Conservation (phyloP, 2,113 vertebrate genomes). For the Gobius niger region DNA sequence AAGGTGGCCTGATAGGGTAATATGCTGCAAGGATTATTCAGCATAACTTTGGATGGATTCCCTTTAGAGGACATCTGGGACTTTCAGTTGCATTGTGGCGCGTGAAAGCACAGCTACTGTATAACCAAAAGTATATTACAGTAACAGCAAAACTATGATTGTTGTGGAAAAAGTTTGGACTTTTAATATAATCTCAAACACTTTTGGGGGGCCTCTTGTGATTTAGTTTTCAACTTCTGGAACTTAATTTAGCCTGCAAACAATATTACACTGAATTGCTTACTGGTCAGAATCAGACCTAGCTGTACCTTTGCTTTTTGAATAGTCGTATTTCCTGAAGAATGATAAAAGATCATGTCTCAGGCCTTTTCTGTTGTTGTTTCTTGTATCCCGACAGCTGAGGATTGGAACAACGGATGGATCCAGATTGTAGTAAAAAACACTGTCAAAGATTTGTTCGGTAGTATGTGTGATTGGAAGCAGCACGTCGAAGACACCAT, state of each 20-base stretch:
- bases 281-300: slow-evolving; percentile 28
- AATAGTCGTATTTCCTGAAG: slow-evolving; percentile 20
- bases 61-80: slow-evolving; percentile 7
- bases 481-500: not conserved
- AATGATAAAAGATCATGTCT: slow-evolving; percentile 16
- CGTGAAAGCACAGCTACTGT: slow-evolving; percentile 12
- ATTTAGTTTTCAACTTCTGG: slow-evolving; percentile 37
- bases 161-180: slow-evolving; percentile 5
- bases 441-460: not conserved
- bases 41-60: slow-evolving; percentile 9
- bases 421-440: slow-evolving; percentile 13
- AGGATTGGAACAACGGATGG: slow-evolving; percentile 17
- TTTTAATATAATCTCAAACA: slow-evolving; percentile 24
- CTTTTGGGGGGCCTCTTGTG: not conserved
- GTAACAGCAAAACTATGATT: slow-evolving; percentile 19
- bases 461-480: not conserved
- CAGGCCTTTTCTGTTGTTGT: slow-evolving; percentile 10
- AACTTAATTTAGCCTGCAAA: slow-evolving; percentile 40
- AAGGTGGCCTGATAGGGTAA: slow-evolving; percentile 23
- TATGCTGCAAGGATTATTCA: slow-evolving; percentile 22
- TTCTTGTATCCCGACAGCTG: slow-evolving; percentile 12
- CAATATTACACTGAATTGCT: slow-evolving; percentile 42
- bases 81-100: slow-evolving; percentile 10
- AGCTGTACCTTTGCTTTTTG: slow-evolving; percentile 15
- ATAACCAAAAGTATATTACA: slow-evolving; percentile 8